phyloP scores from a whole-genome alignment of 2,888 invertebrate species.

The Epistrophe eligans region DNA sequence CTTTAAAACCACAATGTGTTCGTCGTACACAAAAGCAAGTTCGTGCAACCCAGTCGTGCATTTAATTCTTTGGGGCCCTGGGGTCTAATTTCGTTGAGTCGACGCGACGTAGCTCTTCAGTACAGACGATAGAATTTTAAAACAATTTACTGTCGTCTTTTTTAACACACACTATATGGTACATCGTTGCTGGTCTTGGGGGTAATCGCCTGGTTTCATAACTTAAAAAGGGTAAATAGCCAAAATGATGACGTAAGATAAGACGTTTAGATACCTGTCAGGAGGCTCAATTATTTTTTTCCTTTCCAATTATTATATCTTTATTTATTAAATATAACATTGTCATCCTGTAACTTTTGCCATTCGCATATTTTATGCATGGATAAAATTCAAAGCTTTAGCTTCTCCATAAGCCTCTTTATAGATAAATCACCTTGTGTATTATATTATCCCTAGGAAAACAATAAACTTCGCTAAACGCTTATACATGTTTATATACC shows the following conservation, averaged over 20 bases:
- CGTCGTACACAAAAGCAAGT: too few species aligned
- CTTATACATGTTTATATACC: neutral
- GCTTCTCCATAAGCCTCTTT: neutral
- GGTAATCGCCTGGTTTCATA: constrained; percentile 49
- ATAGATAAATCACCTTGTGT: neutral
- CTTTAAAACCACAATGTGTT: too few species aligned
- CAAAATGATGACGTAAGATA: constrained; percentile 42
- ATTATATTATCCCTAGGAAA: too few species aligned
- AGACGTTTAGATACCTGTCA: constrained; percentile 36
- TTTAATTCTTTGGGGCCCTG: too few species aligned
- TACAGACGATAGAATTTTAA: too few species aligned
- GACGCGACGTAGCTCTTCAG: too few species aligned
- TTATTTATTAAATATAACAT: neutral
- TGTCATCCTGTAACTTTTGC: constrained; percentile 10
- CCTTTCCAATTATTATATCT: constrained; percentile 41
- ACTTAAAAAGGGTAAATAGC: constrained; percentile 49
- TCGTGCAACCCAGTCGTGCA: too few species aligned
- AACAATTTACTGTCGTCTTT: too few species aligned
- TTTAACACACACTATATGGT: constrained; percentile 7
- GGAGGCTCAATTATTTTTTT: constrained; percentile 48
- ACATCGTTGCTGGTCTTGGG: neutral
- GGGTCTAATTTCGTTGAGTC: too few species aligned
- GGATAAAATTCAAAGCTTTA: constrained; percentile 51
- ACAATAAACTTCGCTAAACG: constrained; percentile 17
- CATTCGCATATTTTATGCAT: constrained; percentile 49